Percentiles rank a stretch among this genome's conserved stretches.
These are phyloP conservation scores for Pyrrhia umbra DNA, from an alignment of 2,888 invertebrate genomes.

Conservation along the genomic window DNA sequence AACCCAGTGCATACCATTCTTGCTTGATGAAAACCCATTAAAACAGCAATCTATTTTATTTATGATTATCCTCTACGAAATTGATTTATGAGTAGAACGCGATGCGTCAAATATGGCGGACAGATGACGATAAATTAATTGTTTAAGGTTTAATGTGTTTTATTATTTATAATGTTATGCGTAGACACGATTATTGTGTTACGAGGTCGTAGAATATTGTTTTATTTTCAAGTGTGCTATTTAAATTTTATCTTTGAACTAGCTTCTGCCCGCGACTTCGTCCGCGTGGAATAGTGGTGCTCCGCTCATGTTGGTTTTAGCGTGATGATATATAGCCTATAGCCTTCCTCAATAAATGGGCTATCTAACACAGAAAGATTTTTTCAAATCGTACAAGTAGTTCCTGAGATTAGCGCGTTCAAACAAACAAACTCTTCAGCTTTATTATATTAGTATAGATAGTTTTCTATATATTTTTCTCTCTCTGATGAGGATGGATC, in stretches of 20 bases:
- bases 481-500: no score
- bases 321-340: no score
- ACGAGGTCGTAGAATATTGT: constrained; percentile 27
- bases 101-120: constrained; percentile 22
- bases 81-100: constrained; percentile 38
- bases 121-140: constrained; percentile 31
- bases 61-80: constrained; percentile 16
- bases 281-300: no score
- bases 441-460: no score
- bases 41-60: constrained; percentile 23
- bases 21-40: constrained; percentile 30
- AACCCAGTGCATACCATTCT: background rate
- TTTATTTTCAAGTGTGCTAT: constrained; percentile 11
- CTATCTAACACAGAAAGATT: no score
- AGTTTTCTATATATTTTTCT: no score
- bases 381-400: no score
- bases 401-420: no score
- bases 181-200: constrained; percentile 18
- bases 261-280: no score
- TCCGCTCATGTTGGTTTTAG: no score
- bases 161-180: constrained; percentile 27
- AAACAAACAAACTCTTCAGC: no score
- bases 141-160: constrained; percentile 22
- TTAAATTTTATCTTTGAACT: constrained; percentile 1
- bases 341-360: no score